Conservation (phyloP, 2,888 invertebrate genomes). For the Ellobium chinense region DNA sequence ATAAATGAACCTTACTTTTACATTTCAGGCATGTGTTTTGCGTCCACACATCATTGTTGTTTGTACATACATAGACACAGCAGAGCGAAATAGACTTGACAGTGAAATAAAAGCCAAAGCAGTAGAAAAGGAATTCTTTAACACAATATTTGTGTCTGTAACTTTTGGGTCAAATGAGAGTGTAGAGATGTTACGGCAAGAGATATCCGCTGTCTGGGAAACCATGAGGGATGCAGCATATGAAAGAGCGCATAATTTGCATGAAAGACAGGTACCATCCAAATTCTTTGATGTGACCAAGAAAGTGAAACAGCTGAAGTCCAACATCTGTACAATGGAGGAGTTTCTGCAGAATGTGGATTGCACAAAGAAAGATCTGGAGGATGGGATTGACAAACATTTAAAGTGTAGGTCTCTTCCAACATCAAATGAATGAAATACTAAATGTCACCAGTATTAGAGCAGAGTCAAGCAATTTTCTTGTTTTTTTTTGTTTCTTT, state of each 20-base stretch:
- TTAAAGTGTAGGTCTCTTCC: conserved; percentile 38
- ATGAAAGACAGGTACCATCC: conserved; percentile 18
- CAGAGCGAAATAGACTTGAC: conserved; percentile 1
- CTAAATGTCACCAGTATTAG: too few relatives aligned
- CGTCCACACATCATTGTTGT: conserved; percentile 29
- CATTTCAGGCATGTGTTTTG: conserved; percentile 36
- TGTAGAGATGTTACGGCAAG: background rate
- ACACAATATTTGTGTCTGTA: conserved; percentile 9
- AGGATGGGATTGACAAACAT: conserved; percentile 23
- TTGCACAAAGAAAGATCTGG: conserved; percentile 1
- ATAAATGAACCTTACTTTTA: background rate
- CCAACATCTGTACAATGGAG: conserved; percentile 24
- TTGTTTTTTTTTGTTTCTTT: too few relatives aligned
- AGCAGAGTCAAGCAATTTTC: too few relatives aligned
- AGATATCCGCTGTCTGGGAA: conserved; percentile 5
- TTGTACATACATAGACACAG: background rate
- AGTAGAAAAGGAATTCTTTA: conserved; percentile 30
- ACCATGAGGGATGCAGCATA: conserved; percentile 29
- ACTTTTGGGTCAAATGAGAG: background rate
- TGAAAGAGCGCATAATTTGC: conserved; percentile 17
- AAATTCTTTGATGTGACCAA: conserved; percentile 11
- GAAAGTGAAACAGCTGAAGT: background rate
- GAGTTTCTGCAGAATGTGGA: conserved; percentile 12
- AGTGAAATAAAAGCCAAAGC: conserved; percentile 25
- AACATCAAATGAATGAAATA: too few relatives aligned